Base-by-base conservation (phyloP, 37 sponge, comb jelly and placozoan genomes). In the Spongilla lacustris region DNA sequence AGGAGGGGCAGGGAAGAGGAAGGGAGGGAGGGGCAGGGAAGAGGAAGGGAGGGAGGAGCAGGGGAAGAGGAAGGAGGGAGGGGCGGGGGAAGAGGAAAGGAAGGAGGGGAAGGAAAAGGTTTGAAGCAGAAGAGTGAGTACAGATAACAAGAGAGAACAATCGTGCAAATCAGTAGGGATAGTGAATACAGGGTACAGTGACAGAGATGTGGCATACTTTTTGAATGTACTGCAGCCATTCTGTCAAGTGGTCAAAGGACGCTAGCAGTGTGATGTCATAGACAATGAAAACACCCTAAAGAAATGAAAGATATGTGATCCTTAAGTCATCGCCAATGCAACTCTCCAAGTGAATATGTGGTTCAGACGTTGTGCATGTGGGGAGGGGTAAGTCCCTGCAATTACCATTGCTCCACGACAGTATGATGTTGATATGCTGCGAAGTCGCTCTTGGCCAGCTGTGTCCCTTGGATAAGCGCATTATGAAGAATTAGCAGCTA, bases 361-460 rank as follows among this genome's bases (percentile, higher is more conserved):
- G n/a, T n/a, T n/a, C n/a, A n/a, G n/a, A n/a, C n/a, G n/a, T 41
- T 41, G 41, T 41, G 6, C 41, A 41, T 41, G 41, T 41, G 6
- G 41, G 41, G 3, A 69, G 71, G 71, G 5, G 71, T 26, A n/a
- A n/a, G n/a, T n/a, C n/a, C n/a, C n/a, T n/a, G 1, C 14, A 73
- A 85, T 46, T 79, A 92, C 95, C 95, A 94, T 94, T 33, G 95
- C 95, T n/a, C 95, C 95, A 69, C 95, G 67, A 83, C 92, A 94
- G 87, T 94, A 94, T 27, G 89, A 88, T 11, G 95, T 94, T 34
- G 95, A 92, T 66, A 94, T 94, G 33, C 92, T 94, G 84, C 92
- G 91, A 77, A 94, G 92, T 29, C 95, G 58, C 80, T 94, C 95
- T 66, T 94, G 95, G 0, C 95, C 95, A 76, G 95, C 95, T 5